Evolutionary conservation across 1,140 invertebrate genomes (phyloP), one percentile per base, ranked within the genome.

Genomic region (Chlorops oryzae): DNA sequence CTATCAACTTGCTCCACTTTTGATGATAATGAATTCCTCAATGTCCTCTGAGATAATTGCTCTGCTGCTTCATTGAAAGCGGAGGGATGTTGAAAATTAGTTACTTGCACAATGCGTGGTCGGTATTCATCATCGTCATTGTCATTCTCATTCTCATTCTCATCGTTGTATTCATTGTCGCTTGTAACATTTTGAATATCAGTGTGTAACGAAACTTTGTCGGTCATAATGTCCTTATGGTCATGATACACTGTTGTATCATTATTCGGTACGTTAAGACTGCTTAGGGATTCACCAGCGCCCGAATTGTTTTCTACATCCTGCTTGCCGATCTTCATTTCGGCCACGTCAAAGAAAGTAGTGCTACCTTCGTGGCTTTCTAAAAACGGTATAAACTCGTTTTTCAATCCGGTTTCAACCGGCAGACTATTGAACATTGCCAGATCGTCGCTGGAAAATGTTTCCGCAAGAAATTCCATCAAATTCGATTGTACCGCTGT

Each of bases 391-490:
- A 70, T 59, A 22, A 70, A 68, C 47, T 70, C 67, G 1, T 51
- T 50, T 25, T 69, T 69, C 18, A 25, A 42, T 24, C 38, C 51
- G 12, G 56, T 57, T 1, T 56, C 62, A 44, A 64, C 58, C 2
- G 55, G 53, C 3, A 63, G 48, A 17, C 39, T 53, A 43, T 42
- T 53, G 17, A 64, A 70, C 54, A 65, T 56, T 24, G 55, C 59
- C 4, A 70, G 42, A 41, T 70, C 67, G 32, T 70, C 63, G 24
- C 57, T 57, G 3, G 55, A 51, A 20, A 70, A 50, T 32, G 53
- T 71, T 34, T 70, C 65, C 5, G 67, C 62, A 7, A 71, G 27
- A 44, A 71, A 70, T 44, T 71, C 65, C 63, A 71, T 65, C 2
- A 71, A 40, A 28, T 58, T 63, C 2, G 63, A 65, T 28, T 70